phyloP scores from a whole-genome alignment of 2,797 vertebrate genomes.

The Hydrolagus colliei region DNA sequence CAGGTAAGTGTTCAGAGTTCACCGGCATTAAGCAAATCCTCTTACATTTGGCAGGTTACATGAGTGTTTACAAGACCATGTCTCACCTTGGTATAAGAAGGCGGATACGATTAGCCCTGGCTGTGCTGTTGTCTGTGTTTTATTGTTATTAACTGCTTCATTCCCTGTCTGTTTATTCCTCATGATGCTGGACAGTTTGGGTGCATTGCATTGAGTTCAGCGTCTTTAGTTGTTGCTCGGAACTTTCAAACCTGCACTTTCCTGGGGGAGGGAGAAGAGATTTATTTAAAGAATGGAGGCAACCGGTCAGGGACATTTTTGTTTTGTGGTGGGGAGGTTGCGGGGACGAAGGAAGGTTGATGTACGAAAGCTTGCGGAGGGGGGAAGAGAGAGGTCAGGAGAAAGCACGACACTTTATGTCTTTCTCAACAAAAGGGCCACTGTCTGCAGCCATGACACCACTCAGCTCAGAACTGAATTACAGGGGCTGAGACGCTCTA shows the following conservation, averaged over 20 bases:
- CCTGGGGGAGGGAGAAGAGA: no score
- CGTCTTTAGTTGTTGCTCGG: not conserved
- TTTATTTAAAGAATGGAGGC: no score
- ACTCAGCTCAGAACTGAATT: conserved; percentile 15
- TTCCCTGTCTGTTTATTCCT: not conserved
- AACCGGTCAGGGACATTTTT: no score
- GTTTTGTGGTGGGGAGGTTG: not conserved
- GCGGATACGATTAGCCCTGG: not conserved
- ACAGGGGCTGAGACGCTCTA: not conserved
- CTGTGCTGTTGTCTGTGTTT: not conserved
- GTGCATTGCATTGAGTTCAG: no score
- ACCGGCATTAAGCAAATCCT: no score
- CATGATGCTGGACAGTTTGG: not conserved
- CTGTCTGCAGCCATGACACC: not conserved
- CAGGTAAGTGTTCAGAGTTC: conserved; percentile 50
- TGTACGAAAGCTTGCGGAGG: not conserved
- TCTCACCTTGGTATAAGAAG: conserved; percentile 16
- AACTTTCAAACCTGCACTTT: not conserved
- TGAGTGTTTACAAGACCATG: not conserved
- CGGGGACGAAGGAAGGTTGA: not conserved
- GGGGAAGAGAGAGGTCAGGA: conserved; percentile 13
- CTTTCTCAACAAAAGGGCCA: conserved; percentile 2
- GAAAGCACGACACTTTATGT: not conserved
- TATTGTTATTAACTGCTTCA: not conserved
- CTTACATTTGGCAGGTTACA: no score